phyloP scores from a whole-genome alignment of 2,797 vertebrate species.

The Pseudotriccus pelzelni region DNA sequence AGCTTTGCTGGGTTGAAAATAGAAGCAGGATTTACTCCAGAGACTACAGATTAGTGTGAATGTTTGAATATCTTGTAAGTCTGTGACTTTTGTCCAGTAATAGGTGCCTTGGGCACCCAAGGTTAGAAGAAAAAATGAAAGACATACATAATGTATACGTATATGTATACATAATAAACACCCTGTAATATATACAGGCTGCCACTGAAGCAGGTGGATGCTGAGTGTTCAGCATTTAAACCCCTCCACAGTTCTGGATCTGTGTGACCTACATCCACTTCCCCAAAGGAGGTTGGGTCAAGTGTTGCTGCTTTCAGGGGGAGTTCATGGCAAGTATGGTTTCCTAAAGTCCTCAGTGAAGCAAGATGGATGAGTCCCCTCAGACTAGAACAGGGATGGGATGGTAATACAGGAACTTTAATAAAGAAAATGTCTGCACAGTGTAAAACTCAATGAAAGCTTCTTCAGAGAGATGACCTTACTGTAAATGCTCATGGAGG shows the following conservation, averaged over 20 bases:
- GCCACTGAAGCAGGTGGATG: not conserved
- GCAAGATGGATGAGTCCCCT: not conserved
- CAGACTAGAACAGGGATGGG: not conserved
- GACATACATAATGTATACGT: not conserved
- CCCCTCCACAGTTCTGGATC: not conserved
- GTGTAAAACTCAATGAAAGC: fast-evolving
- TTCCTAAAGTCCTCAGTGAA: not conserved
- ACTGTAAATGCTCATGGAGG: fast-evolving
- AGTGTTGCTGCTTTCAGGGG: not conserved
- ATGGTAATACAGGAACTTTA: not conserved
- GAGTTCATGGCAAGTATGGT: not conserved
- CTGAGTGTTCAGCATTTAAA: not conserved
- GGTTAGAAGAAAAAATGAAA: not conserved
- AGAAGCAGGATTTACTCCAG: not conserved
- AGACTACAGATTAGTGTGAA: not conserved
- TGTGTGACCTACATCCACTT: not conserved
- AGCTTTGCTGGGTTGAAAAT: not conserved
- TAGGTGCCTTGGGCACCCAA: not conserved
- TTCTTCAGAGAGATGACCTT: not conserved
- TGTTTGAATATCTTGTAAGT: not conserved
- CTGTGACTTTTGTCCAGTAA: not conserved
- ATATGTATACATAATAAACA: not conserved
- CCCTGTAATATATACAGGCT: not conserved
- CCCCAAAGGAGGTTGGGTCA: not conserved
- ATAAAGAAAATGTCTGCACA: not conserved